Evolutionary conservation across 2,888 invertebrate species (phyloP).

Genomic region (Lomographa bimaculata): DNA sequence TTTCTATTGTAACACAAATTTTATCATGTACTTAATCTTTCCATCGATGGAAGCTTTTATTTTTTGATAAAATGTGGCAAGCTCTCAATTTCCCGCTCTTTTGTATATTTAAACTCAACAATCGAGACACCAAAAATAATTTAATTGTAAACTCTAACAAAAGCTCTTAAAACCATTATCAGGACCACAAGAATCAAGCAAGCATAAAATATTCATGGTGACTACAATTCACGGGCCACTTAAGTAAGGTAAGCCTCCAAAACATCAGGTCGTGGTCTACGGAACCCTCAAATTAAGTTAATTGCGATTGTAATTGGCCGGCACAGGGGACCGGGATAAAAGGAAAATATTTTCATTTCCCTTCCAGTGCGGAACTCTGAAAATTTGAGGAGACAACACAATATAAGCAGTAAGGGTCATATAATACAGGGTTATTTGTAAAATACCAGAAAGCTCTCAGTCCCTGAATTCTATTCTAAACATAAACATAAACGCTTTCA

Average conservation of each 20-base stretch:
- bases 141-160: constrained; percentile 17
- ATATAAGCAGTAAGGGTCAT: constrained; percentile 10
- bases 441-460: too few relatives aligned
- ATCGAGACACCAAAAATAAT: constrained; percentile 9
- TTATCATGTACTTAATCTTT: too few relatives aligned
- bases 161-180: constrained; percentile 23
- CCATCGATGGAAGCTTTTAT: too few relatives aligned
- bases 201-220: constrained; percentile 34
- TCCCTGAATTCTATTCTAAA: too few relatives aligned
- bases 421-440: too few relatives aligned
- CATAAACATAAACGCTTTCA: too few relatives aligned
- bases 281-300: constrained; percentile 71
- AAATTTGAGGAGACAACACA: constrained; percentile 17
- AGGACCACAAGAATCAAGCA: constrained; percentile 24
- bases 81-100: too few relatives aligned
- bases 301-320: constrained; percentile 72
- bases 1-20: too few relatives aligned
- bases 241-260: constrained; percentile 57
- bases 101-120: constrained; percentile 9
- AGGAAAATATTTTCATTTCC: constrained; percentile 68
- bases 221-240: constrained; percentile 54
- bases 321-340: constrained; percentile 61
- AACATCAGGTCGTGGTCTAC: constrained; percentile 50
- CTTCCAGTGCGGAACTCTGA: constrained; percentile 26
- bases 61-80: too few relatives aligned